A percentile compares a stretch with the other conserved stretches of the same genome.
Conservation (phyloP, 2,113 vertebrate genomes). For the Daubentonia madagascariensis region DNA sequence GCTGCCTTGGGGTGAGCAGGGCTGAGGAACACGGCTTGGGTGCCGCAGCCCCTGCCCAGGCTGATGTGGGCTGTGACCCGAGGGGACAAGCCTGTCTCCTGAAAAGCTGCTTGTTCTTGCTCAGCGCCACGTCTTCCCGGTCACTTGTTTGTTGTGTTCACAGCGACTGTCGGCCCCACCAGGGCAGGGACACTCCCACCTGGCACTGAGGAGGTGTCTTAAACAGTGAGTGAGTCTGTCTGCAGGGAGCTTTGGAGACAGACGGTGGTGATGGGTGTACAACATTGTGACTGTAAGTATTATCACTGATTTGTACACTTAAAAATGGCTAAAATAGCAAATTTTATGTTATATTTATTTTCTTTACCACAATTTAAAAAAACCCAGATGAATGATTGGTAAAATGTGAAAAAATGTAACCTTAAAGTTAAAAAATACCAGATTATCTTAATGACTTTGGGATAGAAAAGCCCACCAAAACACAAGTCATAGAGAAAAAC, state of each 20-base stretch:
- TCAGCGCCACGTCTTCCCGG: background rate
- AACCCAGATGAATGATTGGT: background rate
- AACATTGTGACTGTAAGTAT: background rate
- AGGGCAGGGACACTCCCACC: background rate
- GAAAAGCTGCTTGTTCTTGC: background rate
- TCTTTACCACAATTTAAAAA: background rate
- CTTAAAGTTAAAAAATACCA: background rate
- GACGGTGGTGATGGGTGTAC: too few species aligned
- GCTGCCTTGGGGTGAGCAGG: too few species aligned
- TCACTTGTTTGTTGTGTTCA: background rate
- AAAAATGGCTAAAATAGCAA: accelerated
- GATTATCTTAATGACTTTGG: background rate
- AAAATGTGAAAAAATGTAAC: background rate
- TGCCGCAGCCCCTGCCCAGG: too few species aligned
- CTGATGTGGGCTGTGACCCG: background rate
- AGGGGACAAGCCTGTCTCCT: background rate
- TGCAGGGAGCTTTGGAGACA: background rate
- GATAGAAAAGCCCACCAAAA: background rate
- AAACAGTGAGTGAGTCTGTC: background rate
- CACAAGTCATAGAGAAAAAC: background rate
- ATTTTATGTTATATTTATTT: background rate
- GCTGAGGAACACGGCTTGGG: too few species aligned
- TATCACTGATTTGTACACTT: background rate
- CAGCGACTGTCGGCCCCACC: background rate
- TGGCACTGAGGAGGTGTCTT: background rate